Evolutionary conservation across 2,888 invertebrate genomes (phyloP), one percentile per base, ranked within the genome.

Genomic region (Herminia tarsipennalis): DNA sequence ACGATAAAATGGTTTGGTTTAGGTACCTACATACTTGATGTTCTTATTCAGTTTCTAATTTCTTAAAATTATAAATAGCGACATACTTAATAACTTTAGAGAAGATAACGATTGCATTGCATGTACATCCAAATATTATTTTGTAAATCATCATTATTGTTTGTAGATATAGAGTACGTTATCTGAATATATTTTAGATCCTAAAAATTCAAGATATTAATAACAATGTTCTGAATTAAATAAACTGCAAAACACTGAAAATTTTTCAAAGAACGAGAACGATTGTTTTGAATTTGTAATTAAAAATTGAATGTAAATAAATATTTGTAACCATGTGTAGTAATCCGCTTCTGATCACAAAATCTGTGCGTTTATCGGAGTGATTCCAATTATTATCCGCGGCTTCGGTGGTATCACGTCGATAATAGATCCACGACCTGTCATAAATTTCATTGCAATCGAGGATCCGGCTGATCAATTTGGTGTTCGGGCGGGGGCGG

Each of bases 391-490:
- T 70, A 72, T 71, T 67, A 70, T 68, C 67, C 71, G 68, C 64
- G 66, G 68, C 70, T 68, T 66, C 64, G 65, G 47, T 66, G 75
- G 69, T 79, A 82, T 81, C 77, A 75, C 76, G 76, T 83, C 86
- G 84, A 86, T 86, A 82, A 83, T 83, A 84, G 86, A 87, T 88
- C 86, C 82, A 81, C 85, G 84, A 83, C 73, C 81, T 84, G 83
- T 88, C 86, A 87, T 89, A 88, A 88, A 88, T 88, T 88, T 87
- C 79, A 86, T 86, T 84, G 86, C 86, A 85, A 86, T 86, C 84
- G 83, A 73, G 86, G 83, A 84, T 85, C 83, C 79, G 82, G 82
- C 83, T 88, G 89, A 88, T 88, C 88, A 88, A 88, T 88, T 81
- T 70, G 78, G 70, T 51, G 68, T 47, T 59, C 57, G 52, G 66